phyloP scores from a whole-genome alignment of 2,888 invertebrate genomes.

The Carcina quercana region DNA sequence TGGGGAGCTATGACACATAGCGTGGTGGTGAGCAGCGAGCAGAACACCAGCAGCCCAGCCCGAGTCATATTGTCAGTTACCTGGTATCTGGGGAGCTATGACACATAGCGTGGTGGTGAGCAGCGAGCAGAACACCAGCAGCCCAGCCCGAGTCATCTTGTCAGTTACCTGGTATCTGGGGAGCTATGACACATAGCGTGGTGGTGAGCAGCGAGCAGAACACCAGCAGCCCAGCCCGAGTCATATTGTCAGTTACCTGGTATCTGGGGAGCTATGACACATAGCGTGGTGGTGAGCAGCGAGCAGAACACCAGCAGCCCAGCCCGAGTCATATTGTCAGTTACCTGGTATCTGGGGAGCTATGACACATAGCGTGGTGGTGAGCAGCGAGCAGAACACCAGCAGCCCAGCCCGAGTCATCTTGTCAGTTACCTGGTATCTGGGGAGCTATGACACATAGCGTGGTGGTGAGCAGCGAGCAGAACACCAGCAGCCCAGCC shows the following conservation, averaged over 20 bases:
- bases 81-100: slow-evolving; percentile 61
- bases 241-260: slow-evolving; percentile 62
- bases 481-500: slow-evolving; percentile 54
- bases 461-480: slow-evolving; percentile 54
- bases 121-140: slow-evolving; percentile 58
- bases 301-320: slow-evolving; percentile 58
- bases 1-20: slow-evolving; percentile 63
- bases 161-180: slow-evolving; percentile 59
- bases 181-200: slow-evolving; percentile 60
- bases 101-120: slow-evolving; percentile 58
- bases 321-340: slow-evolving; percentile 45
- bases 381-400: slow-evolving; percentile 58
- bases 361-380: slow-evolving; percentile 57
- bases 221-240: slow-evolving; percentile 51
- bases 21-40: slow-evolving; percentile 54
- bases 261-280: slow-evolving; percentile 62
- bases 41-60: slow-evolving; percentile 54
- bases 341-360: slow-evolving; percentile 62
- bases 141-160: slow-evolving; percentile 56
- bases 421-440: slow-evolving; percentile 56
- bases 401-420: slow-evolving; percentile 58
- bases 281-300: slow-evolving; percentile 53
- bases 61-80: slow-evolving; percentile 60
- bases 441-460: slow-evolving; percentile 63
- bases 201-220: slow-evolving; percentile 59